Conservation (phyloP, 2,797 vertebrate genomes). For the Sorex maritimensis region DNA sequence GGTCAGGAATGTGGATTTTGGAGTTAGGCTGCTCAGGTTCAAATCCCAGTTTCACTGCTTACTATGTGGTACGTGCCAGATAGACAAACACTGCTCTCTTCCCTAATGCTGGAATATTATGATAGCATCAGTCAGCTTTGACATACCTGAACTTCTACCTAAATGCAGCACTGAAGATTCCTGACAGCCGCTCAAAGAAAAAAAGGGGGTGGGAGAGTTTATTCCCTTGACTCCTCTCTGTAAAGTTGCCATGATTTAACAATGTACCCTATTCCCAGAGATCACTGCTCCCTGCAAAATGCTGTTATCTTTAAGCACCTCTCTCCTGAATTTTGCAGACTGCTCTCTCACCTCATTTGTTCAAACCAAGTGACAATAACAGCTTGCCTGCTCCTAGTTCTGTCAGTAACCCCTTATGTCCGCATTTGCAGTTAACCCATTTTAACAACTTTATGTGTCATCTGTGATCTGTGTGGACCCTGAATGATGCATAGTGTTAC, state of each 20-base stretch:
- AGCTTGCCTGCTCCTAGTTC: background rate
- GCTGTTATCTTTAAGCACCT: background rate
- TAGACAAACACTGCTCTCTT: background rate
- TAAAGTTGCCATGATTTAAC: background rate
- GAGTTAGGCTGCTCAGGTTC: background rate
- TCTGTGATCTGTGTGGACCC: slow-evolving; percentile 9
- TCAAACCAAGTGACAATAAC: background rate
- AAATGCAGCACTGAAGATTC: background rate
- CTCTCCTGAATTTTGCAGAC: background rate
- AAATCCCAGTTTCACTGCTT: background rate
- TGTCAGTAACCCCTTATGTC: background rate
- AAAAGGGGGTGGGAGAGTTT: background rate
- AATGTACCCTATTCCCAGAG: background rate
- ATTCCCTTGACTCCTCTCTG: background rate
- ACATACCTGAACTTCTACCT: background rate
- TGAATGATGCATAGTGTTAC: slow-evolving; percentile 26
- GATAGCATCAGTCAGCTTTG: background rate
- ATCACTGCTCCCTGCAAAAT: background rate
- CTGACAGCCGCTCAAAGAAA: background rate
- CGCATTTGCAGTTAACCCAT: background rate
- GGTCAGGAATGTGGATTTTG: background rate
- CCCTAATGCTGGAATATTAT: background rate
- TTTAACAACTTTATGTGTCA: slow-evolving; percentile 53
- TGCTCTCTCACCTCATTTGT: background rate
- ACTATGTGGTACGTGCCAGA: background rate